Percentiles rank a stretch among this genome's conserved stretches.
phyloP scores from a whole-genome alignment of 2,888 invertebrate species.

The Noctua janthina region DNA sequence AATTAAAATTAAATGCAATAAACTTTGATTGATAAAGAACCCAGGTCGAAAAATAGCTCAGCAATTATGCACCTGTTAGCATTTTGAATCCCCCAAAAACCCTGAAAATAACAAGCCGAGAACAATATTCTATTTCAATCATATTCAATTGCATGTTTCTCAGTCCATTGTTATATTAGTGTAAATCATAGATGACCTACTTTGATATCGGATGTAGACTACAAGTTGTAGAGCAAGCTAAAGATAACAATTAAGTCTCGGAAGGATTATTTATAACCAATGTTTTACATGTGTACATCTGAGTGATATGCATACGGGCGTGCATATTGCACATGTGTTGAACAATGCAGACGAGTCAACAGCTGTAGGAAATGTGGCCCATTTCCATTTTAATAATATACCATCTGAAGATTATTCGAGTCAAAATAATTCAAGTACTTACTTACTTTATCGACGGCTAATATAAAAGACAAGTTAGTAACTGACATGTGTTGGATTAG shows the following conservation, averaged over 20 bases:
- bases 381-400: background rate
- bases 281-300: conserved; percentile 7
- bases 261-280: conserved; percentile 30
- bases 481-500: background rate
- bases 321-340: conserved; percentile 40
- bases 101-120: conserved; percentile 10
- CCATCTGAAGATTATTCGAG: conserved; percentile 4
- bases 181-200: conserved; percentile 52
- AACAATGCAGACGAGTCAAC: conserved; percentile 6
- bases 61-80: conserved; percentile 8
- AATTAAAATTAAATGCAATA: background rate
- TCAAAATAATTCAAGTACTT: background rate
- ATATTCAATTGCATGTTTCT: conserved; percentile 49
- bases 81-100: background rate
- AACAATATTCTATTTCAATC: conserved; percentile 21
- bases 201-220: conserved; percentile 33
- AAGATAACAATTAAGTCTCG: conserved; percentile 39
- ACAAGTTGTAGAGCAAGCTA: conserved; percentile 35
- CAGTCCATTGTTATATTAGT: conserved; percentile 45
- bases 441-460: background rate
- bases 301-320: conserved; percentile 6
- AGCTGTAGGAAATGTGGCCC: conserved; percentile 29
- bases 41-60: background rate
- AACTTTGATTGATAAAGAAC: background rate
- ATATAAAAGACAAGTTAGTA: background rate